A percentile compares a stretch with the other conserved stretches of the same genome.
These are phyloP conservation scores for Papilio glaucus DNA, from an alignment of 1,140 invertebrate genomes.

Conservation along the genomic window DNA sequence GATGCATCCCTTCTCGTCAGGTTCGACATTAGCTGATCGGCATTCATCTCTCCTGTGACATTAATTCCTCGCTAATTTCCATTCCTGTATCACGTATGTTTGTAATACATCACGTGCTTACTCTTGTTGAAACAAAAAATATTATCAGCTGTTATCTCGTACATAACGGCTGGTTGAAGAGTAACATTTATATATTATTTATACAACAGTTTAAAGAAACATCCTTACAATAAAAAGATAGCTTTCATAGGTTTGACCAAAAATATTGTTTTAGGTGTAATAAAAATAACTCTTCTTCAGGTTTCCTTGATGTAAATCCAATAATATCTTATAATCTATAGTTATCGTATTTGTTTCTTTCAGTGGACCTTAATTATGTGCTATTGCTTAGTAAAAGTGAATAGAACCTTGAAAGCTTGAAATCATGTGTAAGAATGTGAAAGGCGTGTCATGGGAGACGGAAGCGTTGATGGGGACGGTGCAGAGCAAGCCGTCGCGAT, in stretches of 20 bases:
- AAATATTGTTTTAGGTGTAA: background rate
- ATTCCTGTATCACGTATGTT: too few species aligned
- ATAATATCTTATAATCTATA: too few species aligned
- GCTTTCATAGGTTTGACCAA: background rate
- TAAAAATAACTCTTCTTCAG: background rate
- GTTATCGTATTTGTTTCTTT: background rate
- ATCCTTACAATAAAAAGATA: background rate
- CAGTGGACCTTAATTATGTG: background rate
- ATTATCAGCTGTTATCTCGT: too few species aligned
- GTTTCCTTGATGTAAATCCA: background rate
- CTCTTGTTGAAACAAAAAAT: too few species aligned
- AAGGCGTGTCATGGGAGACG: conserved; percentile 77
- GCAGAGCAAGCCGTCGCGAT: conserved; percentile 61
- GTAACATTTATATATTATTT: background rate
- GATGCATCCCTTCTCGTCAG: too few species aligned
- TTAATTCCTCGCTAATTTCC: too few species aligned
- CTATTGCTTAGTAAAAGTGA: conserved; percentile 22
- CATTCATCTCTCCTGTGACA: too few species aligned
- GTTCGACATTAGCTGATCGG: too few species aligned
- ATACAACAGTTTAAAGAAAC: background rate
- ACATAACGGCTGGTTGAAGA: too few species aligned
- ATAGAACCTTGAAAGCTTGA: conserved; percentile 46
- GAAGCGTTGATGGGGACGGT: conserved; percentile 75
- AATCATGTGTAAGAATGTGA: conserved; percentile 72
- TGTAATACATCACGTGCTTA: too few species aligned